Base-by-base conservation (phyloP, 2,888 invertebrate genomes). In the Incurvaria masculella region DNA sequence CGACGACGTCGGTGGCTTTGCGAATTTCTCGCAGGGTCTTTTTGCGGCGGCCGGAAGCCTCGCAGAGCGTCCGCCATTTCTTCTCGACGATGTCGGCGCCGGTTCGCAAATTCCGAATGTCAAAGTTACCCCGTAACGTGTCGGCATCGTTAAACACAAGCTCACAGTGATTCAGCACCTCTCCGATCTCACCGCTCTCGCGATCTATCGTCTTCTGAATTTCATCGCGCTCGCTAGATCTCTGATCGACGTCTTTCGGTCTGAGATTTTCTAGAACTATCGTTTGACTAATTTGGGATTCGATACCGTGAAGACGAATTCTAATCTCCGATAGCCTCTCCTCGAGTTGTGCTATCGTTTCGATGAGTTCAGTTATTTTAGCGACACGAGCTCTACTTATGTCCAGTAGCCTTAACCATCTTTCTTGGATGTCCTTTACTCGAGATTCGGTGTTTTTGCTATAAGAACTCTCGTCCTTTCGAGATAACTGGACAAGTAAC, bases 1-100 rank as follows among this genome's bases (percentile, higher is more conserved):
- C 83, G 2, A 88, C 66, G 2, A 83, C 64, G 49, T 91, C 87
- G 49, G 83, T 84, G 0, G 83, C 80, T 63, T 88, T 90, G 3
- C 72, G 69, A 11, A 74, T 62, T 50, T 78, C 75, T 48, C 68
- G 71, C 1, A 78, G 61, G 0, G 68, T 61, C 8, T 59, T 65
- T 55, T 75, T 76, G 2, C 88, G 79, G 48, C 87, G 87, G 5
- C 87, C 84, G 0, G 89, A 89, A 61, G 83, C 80, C 2, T 84
- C 83, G 60, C 91, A 91, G 2, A 91, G 85, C 41, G 81, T 81
- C 58, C 87, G 89, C 92, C 92, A 92, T 53, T 91, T 83, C 61
- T 84, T 85, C 58, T 91, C 91, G 11, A 92, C 72, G 49, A 85
- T 85, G 46, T 88, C 84, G 45, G 86, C 83, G 0, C 88, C 86